Percentiles rank a stretch among this genome's conserved stretches.
Evolutionary conservation across 1,140 invertebrate genomes (phyloP).

Genomic region (Caenorhabditis tropicalis): DNA sequence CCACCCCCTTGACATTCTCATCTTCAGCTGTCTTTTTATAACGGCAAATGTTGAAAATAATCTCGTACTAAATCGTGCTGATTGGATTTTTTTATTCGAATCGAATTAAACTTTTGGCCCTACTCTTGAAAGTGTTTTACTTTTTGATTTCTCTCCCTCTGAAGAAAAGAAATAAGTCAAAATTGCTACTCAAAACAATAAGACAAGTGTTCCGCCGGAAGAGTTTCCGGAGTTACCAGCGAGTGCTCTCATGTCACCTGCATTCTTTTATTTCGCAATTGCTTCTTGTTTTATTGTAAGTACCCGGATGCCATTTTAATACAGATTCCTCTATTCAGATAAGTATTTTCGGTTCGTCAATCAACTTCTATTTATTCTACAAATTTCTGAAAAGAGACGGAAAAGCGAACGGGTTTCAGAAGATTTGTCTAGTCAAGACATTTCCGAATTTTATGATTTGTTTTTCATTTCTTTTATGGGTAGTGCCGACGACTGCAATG

Average conservation of each 20-base stretch:
- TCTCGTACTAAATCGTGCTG: no score
- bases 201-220: not conserved
- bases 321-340: not conserved
- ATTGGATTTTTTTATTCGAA: no score
- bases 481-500: not conserved
- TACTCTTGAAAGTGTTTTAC: no score
- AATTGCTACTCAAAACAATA: not conserved
- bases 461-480: not conserved
- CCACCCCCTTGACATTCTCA: no score
- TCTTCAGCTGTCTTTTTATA: no score
- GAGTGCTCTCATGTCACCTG: not conserved
- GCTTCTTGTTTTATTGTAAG: constrained; percentile 6
- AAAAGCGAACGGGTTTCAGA: not conserved
- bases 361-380: not conserved
- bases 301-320: not conserved
- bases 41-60: no score
- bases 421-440: not conserved
- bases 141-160: no score
- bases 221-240: not conserved
- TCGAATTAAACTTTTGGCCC: no score
- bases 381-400: not conserved
- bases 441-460: not conserved
- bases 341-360: not conserved
- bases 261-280: not conserved
- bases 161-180: no score